Base-by-base conservation (phyloP, 2,888 invertebrate genomes). In the Branchellion lobata region DNA sequence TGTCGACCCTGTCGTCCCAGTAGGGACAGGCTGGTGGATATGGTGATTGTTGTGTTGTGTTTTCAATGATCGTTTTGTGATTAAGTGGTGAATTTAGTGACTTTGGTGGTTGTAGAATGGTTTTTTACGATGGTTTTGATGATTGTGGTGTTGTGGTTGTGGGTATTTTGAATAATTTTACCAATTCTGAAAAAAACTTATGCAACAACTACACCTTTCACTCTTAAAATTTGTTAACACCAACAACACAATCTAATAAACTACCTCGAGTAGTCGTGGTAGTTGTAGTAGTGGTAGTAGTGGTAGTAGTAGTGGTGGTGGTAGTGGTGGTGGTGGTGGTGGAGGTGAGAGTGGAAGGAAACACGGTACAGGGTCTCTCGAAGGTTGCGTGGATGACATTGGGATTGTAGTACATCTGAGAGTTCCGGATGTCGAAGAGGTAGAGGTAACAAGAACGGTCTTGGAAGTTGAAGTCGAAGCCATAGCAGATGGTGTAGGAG, bases 371-470 rank as follows among this genome's bases (percentile, higher is more conserved):
- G 3, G 77, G 77, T 24, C n/a, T n/a, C 36, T 77, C 31, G 34
- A 77, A 77, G 2, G 61, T 36, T 11, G 33, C 77, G 34, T 77
- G 77, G 2, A 65, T 14, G 31, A 77, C 57, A 2, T 36, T 34
- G n/a, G 33, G 65, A 77, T 77, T 65, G 21, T 18, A 14, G 40
- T 77, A 77, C 33, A 61, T 31, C 34, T 33, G 34, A n/a, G 14
- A 11, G 1, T 21, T n/a, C 2, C 31, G 5, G 1, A 53, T n/a
- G n/a, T 47, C 65, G 27, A 21, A 31, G n/a, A 65, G 53, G 24
- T 77, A 57, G 8, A 77, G 31, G 31, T 33, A 77, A 34, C 77
- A 77, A 8, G 77, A 65, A 14, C n/a, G 21, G 1, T 77, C 77
- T 3, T 57, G 0, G 18, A 51, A 31, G 24, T 77, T 77, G 34